Percentiles rank a stretch among this genome's conserved stretches.
Conservation (phyloP, 2,113 vertebrate genomes). For the Hemichromis elongatus region DNA sequence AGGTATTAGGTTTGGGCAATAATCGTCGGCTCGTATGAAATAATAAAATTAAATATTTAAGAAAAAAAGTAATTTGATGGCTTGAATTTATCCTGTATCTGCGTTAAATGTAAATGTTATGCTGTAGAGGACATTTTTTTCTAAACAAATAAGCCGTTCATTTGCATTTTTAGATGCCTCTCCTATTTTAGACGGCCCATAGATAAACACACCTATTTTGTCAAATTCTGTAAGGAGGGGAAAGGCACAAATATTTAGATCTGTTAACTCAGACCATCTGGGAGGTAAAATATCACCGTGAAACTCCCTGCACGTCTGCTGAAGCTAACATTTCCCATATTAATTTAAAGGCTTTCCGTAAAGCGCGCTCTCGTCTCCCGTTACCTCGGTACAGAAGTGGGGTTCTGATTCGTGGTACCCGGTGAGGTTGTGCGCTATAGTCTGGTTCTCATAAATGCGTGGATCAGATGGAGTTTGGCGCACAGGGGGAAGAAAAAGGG, state of each 20-base stretch:
- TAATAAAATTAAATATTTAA: not conserved
- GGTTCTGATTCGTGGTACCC: constrained; percentile 10
- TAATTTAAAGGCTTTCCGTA: constrained; percentile 66
- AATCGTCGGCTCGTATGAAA: not conserved
- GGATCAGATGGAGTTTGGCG: constrained; percentile 69
- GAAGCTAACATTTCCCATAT: constrained; percentile 74
- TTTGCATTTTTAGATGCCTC: constrained; percentile 6
- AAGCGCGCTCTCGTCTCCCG: constrained; percentile 48
- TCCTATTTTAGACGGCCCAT: not conserved
- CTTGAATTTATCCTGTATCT: not conserved
- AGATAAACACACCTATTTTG: constrained; percentile 34
- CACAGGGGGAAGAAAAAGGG: constrained; percentile 34
- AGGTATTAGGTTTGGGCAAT: not conserved
- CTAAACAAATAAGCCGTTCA: not conserved
- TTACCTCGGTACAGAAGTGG: constrained; percentile 26
- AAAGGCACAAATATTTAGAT: constrained; percentile 68
- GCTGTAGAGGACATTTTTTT: not conserved
- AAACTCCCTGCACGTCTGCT: constrained; percentile 48
- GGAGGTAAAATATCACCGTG: constrained; percentile 53
- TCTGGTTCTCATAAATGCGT: constrained; percentile 74
- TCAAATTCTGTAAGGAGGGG: not conserved
- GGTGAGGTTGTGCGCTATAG: constrained; percentile 51
- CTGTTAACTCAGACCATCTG: constrained; percentile 68
- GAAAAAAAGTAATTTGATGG: not conserved
- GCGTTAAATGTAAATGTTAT: not conserved